Conservation (phyloP, 2,888 invertebrate species). For the Ptychoptera contaminata region DNA sequence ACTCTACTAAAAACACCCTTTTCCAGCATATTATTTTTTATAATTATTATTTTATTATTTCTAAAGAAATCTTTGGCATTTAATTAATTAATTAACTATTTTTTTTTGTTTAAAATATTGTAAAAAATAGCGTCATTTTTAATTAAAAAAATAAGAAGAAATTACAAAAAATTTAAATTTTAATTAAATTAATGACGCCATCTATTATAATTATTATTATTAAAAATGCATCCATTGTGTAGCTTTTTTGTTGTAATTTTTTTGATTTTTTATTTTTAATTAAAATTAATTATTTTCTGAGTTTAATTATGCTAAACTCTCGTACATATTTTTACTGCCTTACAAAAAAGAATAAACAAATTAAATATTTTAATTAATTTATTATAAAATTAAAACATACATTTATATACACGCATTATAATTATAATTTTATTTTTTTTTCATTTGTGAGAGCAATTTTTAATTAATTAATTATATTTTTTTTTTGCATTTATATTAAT, state of each 20-base stretch:
- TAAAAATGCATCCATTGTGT: neutral
- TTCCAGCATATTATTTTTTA: constrained; percentile 2
- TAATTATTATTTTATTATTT: constrained; percentile 3
- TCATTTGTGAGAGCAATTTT: too few species aligned
- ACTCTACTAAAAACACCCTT: neutral
- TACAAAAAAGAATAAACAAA: neutral
- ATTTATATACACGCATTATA: too few species aligned
- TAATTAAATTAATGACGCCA: neutral
- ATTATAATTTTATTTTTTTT: too few species aligned
- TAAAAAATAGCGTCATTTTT: neutral
- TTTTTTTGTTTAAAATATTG: neutral
- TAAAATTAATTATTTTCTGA: neutral
- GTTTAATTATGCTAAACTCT: neutral
- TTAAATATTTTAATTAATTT: too few species aligned
- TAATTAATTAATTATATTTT: too few species aligned
- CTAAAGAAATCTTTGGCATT: too few species aligned
- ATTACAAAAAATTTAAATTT: neutral
- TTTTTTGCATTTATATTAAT: too few species aligned
- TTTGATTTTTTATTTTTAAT: neutral
- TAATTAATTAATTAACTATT: too few species aligned
- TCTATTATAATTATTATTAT: neutral
- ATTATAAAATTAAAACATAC: too few species aligned
- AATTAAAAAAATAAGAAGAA: neutral
- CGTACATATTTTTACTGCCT: neutral
- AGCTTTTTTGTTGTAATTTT: too few species aligned